phyloP scores from a whole-genome alignment of 2,888 invertebrate genomes.

The Pristionchus maxplancki region DNA sequence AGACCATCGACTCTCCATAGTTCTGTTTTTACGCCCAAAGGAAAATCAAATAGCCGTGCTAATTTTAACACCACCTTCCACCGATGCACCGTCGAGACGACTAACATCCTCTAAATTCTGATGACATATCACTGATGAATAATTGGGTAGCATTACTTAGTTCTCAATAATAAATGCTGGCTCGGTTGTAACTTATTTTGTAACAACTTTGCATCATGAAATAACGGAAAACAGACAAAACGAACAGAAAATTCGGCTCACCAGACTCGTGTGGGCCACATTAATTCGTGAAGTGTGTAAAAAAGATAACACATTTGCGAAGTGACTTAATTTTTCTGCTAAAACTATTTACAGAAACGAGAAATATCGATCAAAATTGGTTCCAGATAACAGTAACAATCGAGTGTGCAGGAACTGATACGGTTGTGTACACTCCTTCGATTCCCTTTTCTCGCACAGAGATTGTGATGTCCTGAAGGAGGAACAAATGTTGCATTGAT shows the following conservation, averaged over 20 bases:
- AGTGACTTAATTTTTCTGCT: too few relatives aligned
- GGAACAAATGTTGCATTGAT: neutral
- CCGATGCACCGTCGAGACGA: neutral
- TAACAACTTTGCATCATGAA: too few relatives aligned
- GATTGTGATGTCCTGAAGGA: slow-evolving; percentile 21
- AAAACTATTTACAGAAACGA: neutral
- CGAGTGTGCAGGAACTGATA: slow-evolving; percentile 58
- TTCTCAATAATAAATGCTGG: too few relatives aligned
- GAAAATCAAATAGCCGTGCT: neutral
- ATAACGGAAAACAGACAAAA: too few relatives aligned
- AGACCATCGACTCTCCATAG: neutral
- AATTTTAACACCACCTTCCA: neutral
- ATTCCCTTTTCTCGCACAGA: slow-evolving; percentile 58
- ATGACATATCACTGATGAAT: neutral
- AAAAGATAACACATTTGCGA: too few relatives aligned
- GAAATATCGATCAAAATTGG: neutral
- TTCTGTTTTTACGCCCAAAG: neutral
- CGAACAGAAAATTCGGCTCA: too few relatives aligned
- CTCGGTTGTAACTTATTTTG: too few relatives aligned
- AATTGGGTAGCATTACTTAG: too few relatives aligned
- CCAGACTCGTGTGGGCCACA: too few relatives aligned
- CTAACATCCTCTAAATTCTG: neutral
- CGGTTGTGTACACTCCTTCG: slow-evolving; percentile 51
- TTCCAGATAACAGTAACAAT: slow-evolving; percentile 67
- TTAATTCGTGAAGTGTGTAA: too few relatives aligned